phyloP scores from a whole-genome alignment of 2,797 vertebrate species.

The Poecilia picta region DNA sequence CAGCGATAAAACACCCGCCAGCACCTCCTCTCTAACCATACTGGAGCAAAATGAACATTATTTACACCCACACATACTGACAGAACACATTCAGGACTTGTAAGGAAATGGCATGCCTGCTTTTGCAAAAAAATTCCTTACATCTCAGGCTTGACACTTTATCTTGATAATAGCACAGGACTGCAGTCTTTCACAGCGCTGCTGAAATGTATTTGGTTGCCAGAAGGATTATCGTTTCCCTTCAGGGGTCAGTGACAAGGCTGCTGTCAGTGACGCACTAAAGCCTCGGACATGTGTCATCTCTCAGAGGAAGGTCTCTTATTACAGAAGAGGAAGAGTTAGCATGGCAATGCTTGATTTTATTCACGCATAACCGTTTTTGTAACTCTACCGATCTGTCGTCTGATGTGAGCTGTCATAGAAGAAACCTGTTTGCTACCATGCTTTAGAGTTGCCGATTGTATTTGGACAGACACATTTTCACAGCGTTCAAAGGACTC shows the following conservation, averaged over 20 bases:
- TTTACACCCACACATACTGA: constrained; percentile 10
- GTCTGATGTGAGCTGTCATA: background rate
- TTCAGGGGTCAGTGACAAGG: constrained; percentile 21
- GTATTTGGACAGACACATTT: background rate
- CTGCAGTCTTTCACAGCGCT: constrained; percentile 2
- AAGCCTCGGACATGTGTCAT: constrained; percentile 25
- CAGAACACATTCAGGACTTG: background rate
- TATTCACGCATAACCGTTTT: background rate
- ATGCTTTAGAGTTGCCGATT: background rate
- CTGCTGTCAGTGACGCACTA: constrained; percentile 62
- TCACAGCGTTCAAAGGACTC: background rate
- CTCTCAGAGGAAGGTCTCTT: constrained; percentile 41
- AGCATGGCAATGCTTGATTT: background rate
- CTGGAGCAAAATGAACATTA: constrained; percentile 23
- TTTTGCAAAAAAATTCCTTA: constrained; percentile 32
- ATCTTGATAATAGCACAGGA: constrained; percentile 38
- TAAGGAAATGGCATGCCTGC: constrained; percentile 4
- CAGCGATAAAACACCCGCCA: constrained; percentile 49
- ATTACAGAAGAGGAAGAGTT: constrained; percentile 19
- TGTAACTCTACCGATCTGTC: background rate
- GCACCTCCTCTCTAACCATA: constrained; percentile 12
- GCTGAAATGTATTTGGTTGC: constrained; percentile 10
- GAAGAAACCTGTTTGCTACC: background rate
- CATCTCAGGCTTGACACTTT: constrained; percentile 17
- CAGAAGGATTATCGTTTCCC: constrained; percentile 35